Conservation (phyloP, 2,888 invertebrate genomes). For the Drepana falcataria region DNA sequence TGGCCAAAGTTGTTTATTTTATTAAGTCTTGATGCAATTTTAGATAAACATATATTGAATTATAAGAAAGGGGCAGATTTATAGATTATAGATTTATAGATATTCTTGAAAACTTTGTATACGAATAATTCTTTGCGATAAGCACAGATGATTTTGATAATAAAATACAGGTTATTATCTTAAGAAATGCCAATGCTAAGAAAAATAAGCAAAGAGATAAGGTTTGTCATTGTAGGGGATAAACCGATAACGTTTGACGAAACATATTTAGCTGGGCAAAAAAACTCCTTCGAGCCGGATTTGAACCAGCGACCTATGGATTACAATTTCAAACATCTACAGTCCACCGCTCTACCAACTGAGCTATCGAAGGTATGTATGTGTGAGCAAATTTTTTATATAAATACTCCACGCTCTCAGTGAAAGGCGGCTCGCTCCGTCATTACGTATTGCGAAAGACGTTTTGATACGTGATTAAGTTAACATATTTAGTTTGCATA, state of each 20-base stretch:
- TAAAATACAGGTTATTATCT: too few relatives aligned
- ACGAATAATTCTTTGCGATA: too few relatives aligned
- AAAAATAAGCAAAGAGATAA: too few relatives aligned
- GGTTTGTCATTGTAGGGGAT: neutral
- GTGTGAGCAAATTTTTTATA: neutral
- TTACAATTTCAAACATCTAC: conserved; percentile 52
- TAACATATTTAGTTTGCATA: too few relatives aligned
- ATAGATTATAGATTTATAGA: too few relatives aligned
- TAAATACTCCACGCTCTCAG: neutral
- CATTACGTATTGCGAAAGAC: neutral
- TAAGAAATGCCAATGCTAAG: too few relatives aligned
- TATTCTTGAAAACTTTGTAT: too few relatives aligned
- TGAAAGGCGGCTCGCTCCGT: neutral
- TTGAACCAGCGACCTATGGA: conserved; percentile 82
- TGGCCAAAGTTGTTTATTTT: too few relatives aligned
- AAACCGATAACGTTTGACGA: neutral
- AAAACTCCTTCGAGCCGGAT: conserved; percentile 78
- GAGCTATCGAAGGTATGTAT: conserved; percentile 72
- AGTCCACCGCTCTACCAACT: conserved; percentile 79
- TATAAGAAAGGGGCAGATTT: too few relatives aligned
- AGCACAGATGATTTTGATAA: too few relatives aligned
- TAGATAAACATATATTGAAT: too few relatives aligned
- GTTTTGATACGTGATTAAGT: neutral
- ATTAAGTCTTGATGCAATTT: too few relatives aligned
- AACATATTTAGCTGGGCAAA: conserved; percentile 9